Conservation (phyloP, 1,140 invertebrate genomes). For the Magallana ariakensis region DNA sequence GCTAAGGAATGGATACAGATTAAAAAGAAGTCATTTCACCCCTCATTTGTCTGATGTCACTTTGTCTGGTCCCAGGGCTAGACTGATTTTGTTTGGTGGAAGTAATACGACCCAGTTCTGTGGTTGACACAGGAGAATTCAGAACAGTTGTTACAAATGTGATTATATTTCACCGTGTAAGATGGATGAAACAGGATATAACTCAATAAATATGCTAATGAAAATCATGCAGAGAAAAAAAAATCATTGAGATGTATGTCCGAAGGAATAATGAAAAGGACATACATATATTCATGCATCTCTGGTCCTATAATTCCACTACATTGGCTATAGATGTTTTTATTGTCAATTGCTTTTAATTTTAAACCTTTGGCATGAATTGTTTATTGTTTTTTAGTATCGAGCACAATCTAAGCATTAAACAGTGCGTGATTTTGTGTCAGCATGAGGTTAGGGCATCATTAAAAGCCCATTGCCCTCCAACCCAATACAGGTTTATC, state of each 20-base stretch:
- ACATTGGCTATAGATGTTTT: too few species aligned
- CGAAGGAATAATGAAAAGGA: too few species aligned
- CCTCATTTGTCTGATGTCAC: slow-evolving; percentile 27
- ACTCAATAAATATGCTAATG: too few species aligned
- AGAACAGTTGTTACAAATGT: neutral
- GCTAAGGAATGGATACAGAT: neutral
- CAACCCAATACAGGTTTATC: slow-evolving; percentile 1
- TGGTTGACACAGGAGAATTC: neutral
- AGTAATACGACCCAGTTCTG: slow-evolving; percentile 6
- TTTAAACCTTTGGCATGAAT: too few species aligned
- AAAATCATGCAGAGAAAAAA: too few species aligned
- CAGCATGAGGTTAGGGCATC: neutral
- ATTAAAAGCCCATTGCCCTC: neutral
- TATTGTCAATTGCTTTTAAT: too few species aligned
- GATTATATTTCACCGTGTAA: neutral
- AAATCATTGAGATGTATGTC: too few species aligned
- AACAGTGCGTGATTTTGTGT: neutral
- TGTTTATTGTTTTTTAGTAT: too few species aligned
- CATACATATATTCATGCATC: too few species aligned
- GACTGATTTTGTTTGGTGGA: neutral
- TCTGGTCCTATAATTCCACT: too few species aligned
- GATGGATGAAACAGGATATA: too few species aligned
- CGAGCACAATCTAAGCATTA: neutral
- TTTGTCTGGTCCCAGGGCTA: neutral
- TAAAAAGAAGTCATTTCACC: slow-evolving; percentile 28